phyloP scores from a whole-genome alignment of 2,888 invertebrate species.

The Diaphora mendica region DNA sequence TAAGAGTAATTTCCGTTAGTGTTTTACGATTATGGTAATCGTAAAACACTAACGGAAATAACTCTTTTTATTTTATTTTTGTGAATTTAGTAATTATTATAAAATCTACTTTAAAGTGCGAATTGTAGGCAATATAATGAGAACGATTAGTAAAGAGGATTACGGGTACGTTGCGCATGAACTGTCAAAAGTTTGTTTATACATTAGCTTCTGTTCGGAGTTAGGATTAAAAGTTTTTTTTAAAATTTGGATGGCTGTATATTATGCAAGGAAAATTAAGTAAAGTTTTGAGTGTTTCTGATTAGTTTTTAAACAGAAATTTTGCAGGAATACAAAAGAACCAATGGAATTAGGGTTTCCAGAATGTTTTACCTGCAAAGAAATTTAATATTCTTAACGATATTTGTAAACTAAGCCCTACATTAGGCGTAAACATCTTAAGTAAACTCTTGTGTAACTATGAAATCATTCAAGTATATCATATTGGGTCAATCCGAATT shows the following conservation, averaged over 20 bases:
- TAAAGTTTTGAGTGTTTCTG: background rate
- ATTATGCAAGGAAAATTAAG: slow-evolving; percentile 3
- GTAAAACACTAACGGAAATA: background rate
- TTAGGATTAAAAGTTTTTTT: slow-evolving; percentile 18
- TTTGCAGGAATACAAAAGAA: background rate
- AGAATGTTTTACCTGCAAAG: background rate
- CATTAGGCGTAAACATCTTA: background rate
- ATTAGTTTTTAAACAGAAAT: background rate
- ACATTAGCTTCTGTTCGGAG: slow-evolving; percentile 19
- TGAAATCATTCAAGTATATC: background rate
- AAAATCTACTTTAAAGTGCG: background rate
- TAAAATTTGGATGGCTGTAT: background rate
- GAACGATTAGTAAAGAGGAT: slow-evolving; percentile 35
- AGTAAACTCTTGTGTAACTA: background rate
- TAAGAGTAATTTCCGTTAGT: too few species aligned
- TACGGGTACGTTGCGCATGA: slow-evolving; percentile 22
- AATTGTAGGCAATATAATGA: slow-evolving; percentile 10
- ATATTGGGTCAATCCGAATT: background rate
- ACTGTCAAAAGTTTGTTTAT: slow-evolving; percentile 27
- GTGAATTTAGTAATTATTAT: background rate
- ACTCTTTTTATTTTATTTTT: background rate
- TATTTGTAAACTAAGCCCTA: background rate
- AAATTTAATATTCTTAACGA: background rate
- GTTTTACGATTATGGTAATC: too few species aligned
- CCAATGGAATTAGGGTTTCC: background rate